Evolutionary conservation across 2,113 vertebrate genomes (phyloP).

Genomic region (Gopherus flavomarginatus): DNA sequence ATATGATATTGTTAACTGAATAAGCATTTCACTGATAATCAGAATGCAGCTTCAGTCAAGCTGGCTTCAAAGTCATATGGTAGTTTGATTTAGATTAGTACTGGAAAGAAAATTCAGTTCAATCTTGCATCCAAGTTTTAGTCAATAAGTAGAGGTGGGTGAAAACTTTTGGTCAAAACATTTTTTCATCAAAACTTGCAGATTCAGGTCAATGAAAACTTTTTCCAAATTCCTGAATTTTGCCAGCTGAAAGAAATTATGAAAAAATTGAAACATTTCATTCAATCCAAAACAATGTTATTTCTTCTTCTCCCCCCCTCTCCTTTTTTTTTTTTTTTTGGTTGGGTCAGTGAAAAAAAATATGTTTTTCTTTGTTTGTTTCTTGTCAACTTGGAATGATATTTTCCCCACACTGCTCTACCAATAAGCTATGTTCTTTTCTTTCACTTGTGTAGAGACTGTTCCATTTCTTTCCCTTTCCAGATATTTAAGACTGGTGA

Average conservation of each 20-base stretch:
- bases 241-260: not conserved
- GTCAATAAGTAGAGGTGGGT: not conserved
- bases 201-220: not conserved
- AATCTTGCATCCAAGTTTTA: not conserved
- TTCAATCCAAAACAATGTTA: not conserved
- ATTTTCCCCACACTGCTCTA: not conserved
- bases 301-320: not conserved
- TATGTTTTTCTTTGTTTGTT: not conserved
- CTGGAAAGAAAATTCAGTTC: not conserved
- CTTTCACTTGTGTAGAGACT: not conserved
- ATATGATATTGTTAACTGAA: not conserved
- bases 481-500: not conserved
- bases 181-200: too few species aligned
- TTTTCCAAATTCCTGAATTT: not conserved
- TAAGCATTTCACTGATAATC: not conserved
- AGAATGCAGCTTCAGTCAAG: not conserved
- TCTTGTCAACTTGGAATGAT: not conserved
- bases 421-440: not conserved
- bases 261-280: not conserved
- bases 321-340: not conserved
- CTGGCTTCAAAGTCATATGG: not conserved
- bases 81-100: not conserved
- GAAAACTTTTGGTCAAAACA: not conserved
- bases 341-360: not conserved
- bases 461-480: not conserved